Evolutionary conservation across 92 coral and sea anemone genomes (phyloP), one percentile per base, ranked within the genome.

Genomic region (Actinostola sp.): DNA sequence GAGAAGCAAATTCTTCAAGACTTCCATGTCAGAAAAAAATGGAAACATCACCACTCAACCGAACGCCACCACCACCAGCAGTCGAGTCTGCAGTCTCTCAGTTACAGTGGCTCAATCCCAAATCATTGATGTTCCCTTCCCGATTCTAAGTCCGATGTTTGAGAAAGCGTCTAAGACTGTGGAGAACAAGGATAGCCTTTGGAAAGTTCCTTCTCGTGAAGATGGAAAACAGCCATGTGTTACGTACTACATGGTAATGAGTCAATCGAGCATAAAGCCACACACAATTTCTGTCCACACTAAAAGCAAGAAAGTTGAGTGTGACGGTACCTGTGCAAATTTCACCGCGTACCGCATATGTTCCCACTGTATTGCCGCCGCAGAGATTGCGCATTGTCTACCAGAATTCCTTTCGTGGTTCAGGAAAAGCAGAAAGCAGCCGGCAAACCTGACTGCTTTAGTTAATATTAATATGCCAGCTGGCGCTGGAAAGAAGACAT

Each of bases 121-220:
- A n/a, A 70, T 75, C 21, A 82, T 82, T 46, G 76, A 82, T 24
- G 55, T 83, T 61, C 88, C 88, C 61, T 76, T 69, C 64, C 78
- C 83, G 36, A 54, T 76, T 23, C 73, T 83, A 12, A 30, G 42
- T 66, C 45, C 78, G 26, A 76, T 76, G 79, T 83, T 83, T 35
- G 53, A 45, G 57, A 83, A 83, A 75, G 83, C 83, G 35, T 68
- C 73, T 45, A 70, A 42, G 27, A 26, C 70, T 67, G 67, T 61
- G 56, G 49, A 49, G 23, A 75, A 69, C 39, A 64, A 41, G 20
- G 44, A 55, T 1, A 44, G 42, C 20, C 19, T 83, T 27, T 76
- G 88, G 88, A 61, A 70, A 63, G 62, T 76, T 75, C 83, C 88
- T 13, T 16, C 83, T 9, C 6, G 42, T 36, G 30, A 42, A 25